Evolutionary conservation across 2,797 vertebrate genomes (phyloP), one percentile per base, ranked within the genome.

Genomic region (Kryptolebias ocellatus): DNA sequence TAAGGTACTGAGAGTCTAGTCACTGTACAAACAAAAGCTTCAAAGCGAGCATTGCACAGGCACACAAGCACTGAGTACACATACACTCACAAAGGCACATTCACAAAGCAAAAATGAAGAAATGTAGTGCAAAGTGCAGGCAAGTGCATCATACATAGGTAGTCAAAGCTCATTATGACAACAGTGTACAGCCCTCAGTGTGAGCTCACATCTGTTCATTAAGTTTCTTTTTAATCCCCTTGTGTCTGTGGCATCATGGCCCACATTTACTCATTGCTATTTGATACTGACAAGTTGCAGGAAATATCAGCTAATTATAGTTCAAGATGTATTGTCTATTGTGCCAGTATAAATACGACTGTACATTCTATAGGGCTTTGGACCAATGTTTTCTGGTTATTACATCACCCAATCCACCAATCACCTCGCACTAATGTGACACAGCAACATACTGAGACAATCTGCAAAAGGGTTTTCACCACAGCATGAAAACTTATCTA

Each of bases 1-100:
- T 75, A 66, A 90, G 85, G 86, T 78, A 76, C 72, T 77, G 71
- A 77, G 78, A 86, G 75, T 70, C 72, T 88, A 79, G 83, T 87
- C 83, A 80, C 64, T 84, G 78, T 83, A 79, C 87, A 87, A 89
- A 88, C 87, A 88, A 82, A 85, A 72, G 74, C 83, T 84, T 90
- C 83, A 87, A 85, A 88, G 79, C 76, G 54, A 76, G 61, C 69
- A 60, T 66, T 64, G 54, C 57, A 76, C 67, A 78, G 53, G 70
- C 69, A 68, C 72, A 64, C 57, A 55, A n/a, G 18, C 45, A 52
- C 50, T 50, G 16, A 71, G 28, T 27, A 15, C 18, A 56, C 10
- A 49, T 39, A 31, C 49, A 7, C n/a, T 9, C 16, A 31, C 16
- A 56, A 42, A 51, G 8, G 64, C 59, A n/a, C 61, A 60, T 31